Evolutionary conservation across 2,888 invertebrate genomes (phyloP).

Genomic region (Dasysyrphus albostriatus): DNA sequence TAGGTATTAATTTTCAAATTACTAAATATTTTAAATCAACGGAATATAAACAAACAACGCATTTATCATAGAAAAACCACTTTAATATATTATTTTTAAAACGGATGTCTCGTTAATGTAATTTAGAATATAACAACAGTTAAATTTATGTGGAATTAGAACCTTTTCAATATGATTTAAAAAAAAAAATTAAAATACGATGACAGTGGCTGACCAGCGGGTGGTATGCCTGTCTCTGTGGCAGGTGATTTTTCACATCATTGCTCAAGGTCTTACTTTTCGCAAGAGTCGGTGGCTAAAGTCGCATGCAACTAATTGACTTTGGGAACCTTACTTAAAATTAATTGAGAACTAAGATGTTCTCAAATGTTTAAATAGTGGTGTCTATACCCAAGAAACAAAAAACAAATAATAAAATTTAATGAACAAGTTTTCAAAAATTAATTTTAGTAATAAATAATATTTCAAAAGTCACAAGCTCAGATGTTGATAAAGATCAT

Average conservation of each 20-base stretch:
- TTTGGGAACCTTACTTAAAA: neutral
- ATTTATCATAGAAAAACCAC: conserved; percentile 12
- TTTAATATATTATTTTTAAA: neutral
- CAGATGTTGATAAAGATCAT: conserved; percentile 1
- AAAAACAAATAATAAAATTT: neutral
- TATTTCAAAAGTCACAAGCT: neutral
- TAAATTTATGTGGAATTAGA: conserved; percentile 23
- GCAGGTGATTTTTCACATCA: conserved; percentile 24
- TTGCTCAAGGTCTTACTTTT: conserved; percentile 16
- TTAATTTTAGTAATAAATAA: neutral
- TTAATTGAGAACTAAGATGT: conserved; percentile 7
- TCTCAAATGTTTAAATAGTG: neutral
- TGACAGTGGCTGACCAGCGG: conserved; percentile 27
- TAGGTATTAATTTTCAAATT: neutral
- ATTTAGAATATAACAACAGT: neutral
- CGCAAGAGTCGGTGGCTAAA: neutral
- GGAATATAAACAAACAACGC: conserved; percentile 20
- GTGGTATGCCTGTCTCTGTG: conserved; percentile 15
- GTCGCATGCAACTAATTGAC: neutral
- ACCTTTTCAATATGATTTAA: conserved; percentile 12
- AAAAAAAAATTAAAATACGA: neutral
- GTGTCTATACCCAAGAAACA: neutral
- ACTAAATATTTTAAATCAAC: neutral
- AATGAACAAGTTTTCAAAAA: neutral
- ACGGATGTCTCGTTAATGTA: conserved; percentile 4